Evolutionary conservation across 1,140 invertebrate genomes (phyloP).

Genomic region (Habropoda laboriosa): DNA sequence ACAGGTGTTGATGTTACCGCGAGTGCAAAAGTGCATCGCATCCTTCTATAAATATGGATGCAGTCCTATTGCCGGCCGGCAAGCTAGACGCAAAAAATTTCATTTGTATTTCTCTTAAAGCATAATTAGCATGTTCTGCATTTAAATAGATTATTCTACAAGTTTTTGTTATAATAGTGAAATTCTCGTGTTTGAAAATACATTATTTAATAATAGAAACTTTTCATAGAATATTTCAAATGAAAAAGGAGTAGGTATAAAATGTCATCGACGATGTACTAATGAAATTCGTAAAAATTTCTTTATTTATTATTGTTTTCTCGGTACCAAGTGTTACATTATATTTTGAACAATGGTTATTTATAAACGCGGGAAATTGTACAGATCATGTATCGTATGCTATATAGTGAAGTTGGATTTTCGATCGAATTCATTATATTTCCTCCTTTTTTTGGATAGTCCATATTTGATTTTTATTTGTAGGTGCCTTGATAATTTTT

Average conservation of each 20-base stretch:
- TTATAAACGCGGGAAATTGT: slow-evolving; percentile 48
- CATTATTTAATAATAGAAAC: background rate
- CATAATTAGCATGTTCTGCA: background rate
- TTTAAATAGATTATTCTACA: background rate
- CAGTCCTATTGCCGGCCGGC: slow-evolving; percentile 66
- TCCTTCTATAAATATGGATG: slow-evolving; percentile 50
- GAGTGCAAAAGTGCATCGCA: slow-evolving; percentile 66
- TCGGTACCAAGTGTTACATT: background rate
- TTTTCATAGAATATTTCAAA: slow-evolving; percentile 18
- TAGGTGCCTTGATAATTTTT: slow-evolving; percentile 7
- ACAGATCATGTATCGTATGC: background rate
- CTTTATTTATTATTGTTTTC: background rate
- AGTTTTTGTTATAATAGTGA: background rate
- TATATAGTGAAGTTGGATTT: background rate
- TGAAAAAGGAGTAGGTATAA: background rate
- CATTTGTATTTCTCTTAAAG: background rate
- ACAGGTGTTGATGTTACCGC: slow-evolving; percentile 40
- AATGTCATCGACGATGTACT: background rate
- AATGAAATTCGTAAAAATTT: background rate
- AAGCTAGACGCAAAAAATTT: slow-evolving; percentile 33
- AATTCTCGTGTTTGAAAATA: background rate
- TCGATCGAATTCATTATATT: background rate
- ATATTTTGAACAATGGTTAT: background rate
- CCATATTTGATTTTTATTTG: background rate
- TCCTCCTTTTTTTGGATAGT: background rate